Base-by-base conservation (phyloP, 2,888 invertebrate genomes). In the Acanthosepion pharaonis region DNA sequence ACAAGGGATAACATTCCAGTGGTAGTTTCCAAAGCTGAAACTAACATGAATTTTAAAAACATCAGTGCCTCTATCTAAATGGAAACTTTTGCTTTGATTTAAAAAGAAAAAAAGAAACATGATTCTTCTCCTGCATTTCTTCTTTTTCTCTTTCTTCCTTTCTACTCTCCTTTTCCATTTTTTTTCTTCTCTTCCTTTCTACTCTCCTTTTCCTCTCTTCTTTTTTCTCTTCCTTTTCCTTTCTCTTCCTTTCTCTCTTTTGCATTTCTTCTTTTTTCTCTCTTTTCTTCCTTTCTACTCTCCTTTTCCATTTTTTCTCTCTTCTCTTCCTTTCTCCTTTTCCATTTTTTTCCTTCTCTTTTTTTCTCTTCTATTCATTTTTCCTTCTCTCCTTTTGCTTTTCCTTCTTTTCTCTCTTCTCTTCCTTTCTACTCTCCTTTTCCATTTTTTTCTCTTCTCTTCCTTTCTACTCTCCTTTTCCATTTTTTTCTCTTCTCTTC, bases 1-100 rank as follows among this genome's bases (percentile, higher is more conserved):
- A 96, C 97, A 23, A 95, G 96, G 0, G 96, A 96, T 51, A 95
- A 95, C 95, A 96, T 97, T 64, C 97, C 97, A 6, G 94, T 93
- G 20, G 97, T 97, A 28, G 95, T 97, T 94, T 93, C 92, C 42
- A 96, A 95, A 51, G 95, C 95, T 59, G 95, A 96, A 64, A 64
- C 42, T 5, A 55, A 94, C 28, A 33, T 55, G 15, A 94, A 94
- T 55, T 42, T 42, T 42, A 53, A 48, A 64, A 94, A 94, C 25
- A 64, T 94, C 2, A 55, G 59, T 94, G 25, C 93, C 78, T 11
- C 78, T 15, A 78, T 11, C n/a, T 78, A 78, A 78, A 78, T 11
- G 15, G 1, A n/a, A n/a, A 78, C 9, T n/a, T 78, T 78, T 42
- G 42, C 2, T 78, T n/a, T 78, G n/a, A n/a, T n/a, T 33, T 28